These are phyloP conservation scores for Metellina segmentata DNA, from an alignment of 2,888 invertebrate genomes.

Conservation along the genomic window DNA sequence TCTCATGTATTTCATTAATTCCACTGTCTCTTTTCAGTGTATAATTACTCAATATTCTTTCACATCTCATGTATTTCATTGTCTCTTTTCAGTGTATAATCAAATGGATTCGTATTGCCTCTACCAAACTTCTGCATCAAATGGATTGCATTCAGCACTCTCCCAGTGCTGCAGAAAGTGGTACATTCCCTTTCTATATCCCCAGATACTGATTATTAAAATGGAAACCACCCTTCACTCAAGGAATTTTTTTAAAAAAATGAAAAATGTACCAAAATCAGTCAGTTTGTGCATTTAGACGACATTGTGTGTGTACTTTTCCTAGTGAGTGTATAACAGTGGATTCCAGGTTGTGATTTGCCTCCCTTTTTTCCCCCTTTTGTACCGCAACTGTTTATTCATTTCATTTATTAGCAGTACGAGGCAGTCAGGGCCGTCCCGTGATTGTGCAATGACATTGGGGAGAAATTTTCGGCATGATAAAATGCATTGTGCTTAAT, in stretches of 20 bases:
- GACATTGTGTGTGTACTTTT: constrained; percentile 57
- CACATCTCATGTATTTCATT: background rate
- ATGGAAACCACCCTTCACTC: constrained; percentile 51
- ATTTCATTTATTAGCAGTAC: constrained; percentile 15
- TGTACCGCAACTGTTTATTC: constrained; percentile 20
- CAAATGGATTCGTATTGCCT: constrained; percentile 76
- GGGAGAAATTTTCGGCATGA: constrained; percentile 29
- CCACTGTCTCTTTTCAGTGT: constrained; percentile 66
- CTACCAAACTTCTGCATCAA: constrained; percentile 75
- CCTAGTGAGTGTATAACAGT: constrained; percentile 57
- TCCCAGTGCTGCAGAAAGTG: constrained; percentile 72
- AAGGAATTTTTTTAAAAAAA: constrained; percentile 16
- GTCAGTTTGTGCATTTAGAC: constrained; percentile 75
- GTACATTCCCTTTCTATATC: constrained; percentile 75
- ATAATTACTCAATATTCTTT: constrained; percentile 36
- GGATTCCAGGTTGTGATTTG: constrained; percentile 66
- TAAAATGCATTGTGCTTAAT: constrained; percentile 3
- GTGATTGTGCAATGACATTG: constrained; percentile 15
- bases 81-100: constrained; percentile 68
- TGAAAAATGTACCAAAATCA: constrained; percentile 57
- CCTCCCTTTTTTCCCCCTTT: constrained; percentile 18
- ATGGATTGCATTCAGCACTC: constrained; percentile 68
- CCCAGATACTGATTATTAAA: constrained; percentile 57
- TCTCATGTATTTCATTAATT: background rate
- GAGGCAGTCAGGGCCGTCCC: background rate